Evolutionary conservation across 2,797 vertebrate genomes (phyloP).

Genomic region (Argyrosomus regius): DNA sequence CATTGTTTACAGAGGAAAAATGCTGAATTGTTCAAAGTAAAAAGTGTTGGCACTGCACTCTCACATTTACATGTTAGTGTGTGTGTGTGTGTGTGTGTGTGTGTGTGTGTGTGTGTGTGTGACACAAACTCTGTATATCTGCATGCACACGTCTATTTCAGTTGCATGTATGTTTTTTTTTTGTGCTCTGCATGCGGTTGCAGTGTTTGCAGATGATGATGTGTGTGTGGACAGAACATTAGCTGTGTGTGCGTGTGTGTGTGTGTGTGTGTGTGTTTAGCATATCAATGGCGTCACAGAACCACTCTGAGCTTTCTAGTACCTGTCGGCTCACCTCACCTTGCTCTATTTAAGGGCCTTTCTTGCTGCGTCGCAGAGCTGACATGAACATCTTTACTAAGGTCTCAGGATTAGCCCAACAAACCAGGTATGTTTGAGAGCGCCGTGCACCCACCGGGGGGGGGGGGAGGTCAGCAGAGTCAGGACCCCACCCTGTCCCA

Average conservation of each 20-base stretch:
- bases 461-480: not conserved
- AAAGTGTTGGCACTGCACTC: constrained; percentile 82
- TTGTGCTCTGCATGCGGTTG: constrained; percentile 44
- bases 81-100: constrained; percentile 43
- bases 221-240: constrained; percentile 50
- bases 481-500: not conserved
- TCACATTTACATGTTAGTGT: constrained; percentile 44
- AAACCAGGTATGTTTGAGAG: constrained; percentile 85
- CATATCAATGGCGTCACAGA: constrained; percentile 84
- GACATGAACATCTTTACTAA: constrained; percentile 90
- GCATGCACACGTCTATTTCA: constrained; percentile 40
- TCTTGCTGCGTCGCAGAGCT: constrained; percentile 80
- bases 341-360: constrained; percentile 84
- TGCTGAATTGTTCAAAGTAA: constrained; percentile 76
- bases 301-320: constrained; percentile 81
- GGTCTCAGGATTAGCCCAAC: constrained; percentile 86
- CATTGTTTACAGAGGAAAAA: constrained; percentile 66
- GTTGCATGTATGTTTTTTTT: constrained; percentile 32
- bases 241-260: constrained; percentile 30
- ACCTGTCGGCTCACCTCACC: constrained; percentile 63
- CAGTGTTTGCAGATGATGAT: constrained; percentile 36
- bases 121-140: constrained; percentile 29
- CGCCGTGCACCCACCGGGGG: constrained; percentile 21
- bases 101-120: no score
- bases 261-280: constrained; percentile 73